Base-by-base conservation (phyloP, 2,113 vertebrate genomes). In the Boulengeromyrus knoepffleri region DNA sequence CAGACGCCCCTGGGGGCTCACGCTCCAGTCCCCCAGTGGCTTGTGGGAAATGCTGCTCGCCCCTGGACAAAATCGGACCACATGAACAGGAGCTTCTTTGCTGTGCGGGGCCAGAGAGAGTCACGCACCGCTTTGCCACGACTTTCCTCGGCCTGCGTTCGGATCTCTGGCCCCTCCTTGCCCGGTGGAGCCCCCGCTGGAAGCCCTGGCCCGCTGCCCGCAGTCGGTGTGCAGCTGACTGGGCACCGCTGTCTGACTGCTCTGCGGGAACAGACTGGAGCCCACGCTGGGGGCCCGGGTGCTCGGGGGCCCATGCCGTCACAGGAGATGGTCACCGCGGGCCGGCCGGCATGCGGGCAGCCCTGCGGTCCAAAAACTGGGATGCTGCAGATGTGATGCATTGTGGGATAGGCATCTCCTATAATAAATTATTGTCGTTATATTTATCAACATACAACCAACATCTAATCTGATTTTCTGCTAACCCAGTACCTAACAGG, bases 201-300 rank as follows among this genome's bases (percentile, higher is more conserved):
- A 91, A 91, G 93, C 93, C 93, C 93, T 96, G 95, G 95, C 95
- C 88, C n/a, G 5, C 85, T 92, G 94, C 95, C 95, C 88, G 91
- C 90, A 92, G 93, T 90, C 93, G 85, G 93, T 93, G 93, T 91
- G 93, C 94, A 94, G 93, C 94, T 94, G 94, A 94, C 94, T 94
- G 93, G 91, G 94, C 94, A 93, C 91, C 92, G 92, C 93, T 94
- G 94, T 93, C 94, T 95, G 92, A 94, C 93, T 94, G 94, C 95
- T 94, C 95, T 93, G 93, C 95, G 94, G 95, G 95, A 95, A 95
- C 95, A 96, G 95, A 95, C 95, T 95, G 95, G 94, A 94, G 94
- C 94, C 95, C 95, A 94, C 92, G 92, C 94, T 94, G 94, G 94
- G 95, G 94, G 93, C 94, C 93, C 93, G 91, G 91, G 93, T 93